Base-by-base conservation (phyloP, 2,888 invertebrate genomes). In the Lymantria dispar region DNA sequence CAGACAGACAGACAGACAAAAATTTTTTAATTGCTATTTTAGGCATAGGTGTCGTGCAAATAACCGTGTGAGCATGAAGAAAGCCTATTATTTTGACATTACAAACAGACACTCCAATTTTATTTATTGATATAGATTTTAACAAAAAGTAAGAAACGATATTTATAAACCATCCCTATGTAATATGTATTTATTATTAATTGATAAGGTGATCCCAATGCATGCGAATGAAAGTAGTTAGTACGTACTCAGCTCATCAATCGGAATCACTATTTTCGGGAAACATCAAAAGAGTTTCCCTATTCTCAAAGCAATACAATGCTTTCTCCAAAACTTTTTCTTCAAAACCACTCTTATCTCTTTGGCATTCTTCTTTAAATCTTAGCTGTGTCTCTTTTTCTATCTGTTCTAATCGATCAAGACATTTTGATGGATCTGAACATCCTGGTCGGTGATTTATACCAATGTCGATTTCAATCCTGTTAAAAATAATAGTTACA, bases 391-490 rank as follows among this genome's bases (percentile, higher is more conserved):
- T 91, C 60, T 89, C 90, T 36, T 68, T 83, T 60, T 91, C 90
- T 42, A 91, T 91, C 64, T 74, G 75, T 50, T 91, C 90, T 40
- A 91, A 68, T 5, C 86, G 80, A 15, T 89, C 87, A n/a, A 91
- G 76, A 1, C 82, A 85, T 57, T 75, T 71, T 0, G 74, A 60
- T 0, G 89, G 70, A 60, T 91, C 89, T 11, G 67, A 64, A 40
- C 72, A 74, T 53, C 67, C 61, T 0, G 80, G 78, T 54, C 83
- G 68, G 30, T 76, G 65, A 47, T 76, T 80, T 51, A 89, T 83
- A 60, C 87, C 82, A 37, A 88, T 82, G 43, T 86, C 74, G 43
- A 90, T 83, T 15, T 90, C 87, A 52, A 90, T 90, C 61, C 89
- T 90, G 78, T 43, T 45, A 64, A 66, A 52, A 42, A 29, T 22